phyloP scores from a whole-genome alignment of 2,797 vertebrate genomes.

The Sibirionetta formosa region DNA sequence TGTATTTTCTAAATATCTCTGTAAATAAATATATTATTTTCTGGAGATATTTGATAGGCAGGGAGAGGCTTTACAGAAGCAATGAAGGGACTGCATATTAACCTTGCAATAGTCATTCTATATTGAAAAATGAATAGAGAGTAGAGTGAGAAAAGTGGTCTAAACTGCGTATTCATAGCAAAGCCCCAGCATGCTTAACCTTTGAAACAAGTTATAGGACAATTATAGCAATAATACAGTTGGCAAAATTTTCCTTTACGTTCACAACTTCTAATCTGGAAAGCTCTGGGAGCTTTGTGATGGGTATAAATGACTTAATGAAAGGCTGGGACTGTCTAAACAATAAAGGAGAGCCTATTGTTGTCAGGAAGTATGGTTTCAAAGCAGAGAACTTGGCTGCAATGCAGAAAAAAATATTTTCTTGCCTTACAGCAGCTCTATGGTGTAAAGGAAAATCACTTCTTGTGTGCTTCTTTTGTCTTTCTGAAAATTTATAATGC shows the following conservation, averaged over 20 bases:
- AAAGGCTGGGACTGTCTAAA: neutral
- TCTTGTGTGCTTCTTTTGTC: neutral
- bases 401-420: neutral
- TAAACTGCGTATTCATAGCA: neutral
- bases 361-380: neutral
- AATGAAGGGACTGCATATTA: neutral
- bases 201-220: slow-evolving; percentile 6
- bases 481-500: neutral
- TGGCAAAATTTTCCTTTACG: neutral
- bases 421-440: neutral
- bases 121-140: neutral
- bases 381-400: neutral
- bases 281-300: neutral
- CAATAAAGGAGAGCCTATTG: neutral
- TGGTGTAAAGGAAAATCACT: neutral
- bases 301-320: neutral
- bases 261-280: neutral
- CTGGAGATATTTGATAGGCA: neutral
- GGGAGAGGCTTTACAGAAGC: neutral
- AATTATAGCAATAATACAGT: neutral
- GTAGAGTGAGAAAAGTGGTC: neutral
- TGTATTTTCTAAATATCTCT: neutral
- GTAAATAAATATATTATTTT: neutral
- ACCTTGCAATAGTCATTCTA: neutral
- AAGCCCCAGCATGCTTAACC: neutral